phyloP scores from a whole-genome alignment of 2,113 vertebrate species.

The Myotis davidii region DNA sequence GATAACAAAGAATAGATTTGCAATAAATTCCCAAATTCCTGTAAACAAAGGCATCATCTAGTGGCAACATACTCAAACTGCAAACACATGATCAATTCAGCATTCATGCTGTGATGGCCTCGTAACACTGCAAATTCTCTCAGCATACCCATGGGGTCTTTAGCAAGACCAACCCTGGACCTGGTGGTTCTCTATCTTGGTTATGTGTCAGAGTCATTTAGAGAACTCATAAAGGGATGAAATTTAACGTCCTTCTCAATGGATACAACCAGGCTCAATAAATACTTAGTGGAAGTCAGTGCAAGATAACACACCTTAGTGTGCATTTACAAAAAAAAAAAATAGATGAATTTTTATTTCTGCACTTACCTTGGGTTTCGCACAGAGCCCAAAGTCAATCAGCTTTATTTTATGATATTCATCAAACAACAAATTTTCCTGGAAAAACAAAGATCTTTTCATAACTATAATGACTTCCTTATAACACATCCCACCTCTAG shows the following conservation, averaged over 20 bases:
- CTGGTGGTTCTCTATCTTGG: background rate
- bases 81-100: background rate
- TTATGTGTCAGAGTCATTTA: background rate
- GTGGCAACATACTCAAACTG: constrained; percentile 42
- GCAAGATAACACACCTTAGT: background rate
- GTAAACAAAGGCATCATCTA: constrained; percentile 58
- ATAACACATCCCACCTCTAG: constrained; percentile 2
- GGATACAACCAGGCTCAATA: background rate
- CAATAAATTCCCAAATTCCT: constrained; percentile 29
- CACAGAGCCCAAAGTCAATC: constrained; percentile 98
- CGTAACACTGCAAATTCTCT: background rate
- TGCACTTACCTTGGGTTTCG: constrained; percentile 93
- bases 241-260: constrained; percentile 40
- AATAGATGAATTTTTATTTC: background rate
- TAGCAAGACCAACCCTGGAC: background rate
- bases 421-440: constrained; percentile 98
- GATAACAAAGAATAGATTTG: constrained; percentile 14
- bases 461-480: constrained; percentile 47
- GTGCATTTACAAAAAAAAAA: background rate
- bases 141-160: background rate
- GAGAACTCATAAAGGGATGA: constrained; percentile 27
- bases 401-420: constrained; percentile 94
- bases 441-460: constrained; percentile 64
- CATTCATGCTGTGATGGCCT: background rate
- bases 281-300: constrained; percentile 5